Evolutionary conservation across 2,113 vertebrate genomes (phyloP), one percentile per base, ranked within the genome.

Genomic region (Solenodon paradoxus): DNA sequence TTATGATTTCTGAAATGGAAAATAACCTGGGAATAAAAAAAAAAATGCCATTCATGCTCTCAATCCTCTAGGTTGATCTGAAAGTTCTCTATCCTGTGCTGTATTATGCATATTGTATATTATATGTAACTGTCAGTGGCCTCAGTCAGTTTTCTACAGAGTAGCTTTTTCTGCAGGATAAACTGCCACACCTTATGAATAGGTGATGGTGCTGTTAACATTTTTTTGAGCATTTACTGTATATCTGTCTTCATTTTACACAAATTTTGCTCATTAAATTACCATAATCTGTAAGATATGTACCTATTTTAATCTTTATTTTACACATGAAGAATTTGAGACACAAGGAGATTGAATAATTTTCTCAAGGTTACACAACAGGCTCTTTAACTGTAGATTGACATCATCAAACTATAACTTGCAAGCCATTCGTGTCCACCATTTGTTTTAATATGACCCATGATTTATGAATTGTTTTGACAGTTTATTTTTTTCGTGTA

Each of bases 261-360:
- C 17, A 88, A 4, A 89, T 83, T 81, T 91, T 93, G 35, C 32
- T 92, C 49, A 80, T n/a, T 81, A 82, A 86, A 16, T 93, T 45
- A 20, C 86, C 11, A 30, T 66, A 90, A 57, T 72, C 45, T 28
- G 35, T 79, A 40, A 83, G 87, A 5, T 66, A 49, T 5, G 5
- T 75, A 30, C 4, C 8, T 64, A 17, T 94, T 88, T 66, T 77
- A 66, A 38, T 90, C 5, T n/a, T n/a, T n/a, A 2, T 80, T 89
- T 83, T 78, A n/a, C 35, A 59, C 17, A 51, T 53, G 59, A 87
- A 19, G 30, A 83, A 86, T 79, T 92, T 45, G 64, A 92, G 28
- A 5, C 20, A 53, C 19, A 22, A 12, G 42, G 24, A 91, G 35
- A 2, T 53, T 47, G 42, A 75, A 16, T 94, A 86, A 90, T 45